Percentiles rank a stretch among this genome's conserved stretches.
These are phyloP conservation scores for Agrotis clavis DNA, from an alignment of 2,888 invertebrate genomes.

Conservation along the genomic window DNA sequence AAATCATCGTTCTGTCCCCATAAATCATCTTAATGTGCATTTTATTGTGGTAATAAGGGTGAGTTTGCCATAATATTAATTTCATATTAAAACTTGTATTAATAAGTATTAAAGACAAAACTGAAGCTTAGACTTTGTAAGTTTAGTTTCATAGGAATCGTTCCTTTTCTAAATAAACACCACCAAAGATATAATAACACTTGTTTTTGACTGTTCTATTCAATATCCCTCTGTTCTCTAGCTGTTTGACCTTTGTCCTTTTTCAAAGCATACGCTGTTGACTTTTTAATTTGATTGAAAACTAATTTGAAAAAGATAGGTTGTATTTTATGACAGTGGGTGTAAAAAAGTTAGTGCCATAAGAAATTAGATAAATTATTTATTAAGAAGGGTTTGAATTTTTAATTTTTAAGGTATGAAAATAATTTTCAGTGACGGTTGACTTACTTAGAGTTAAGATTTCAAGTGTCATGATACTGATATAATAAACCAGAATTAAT, in stretches of 20 bases:
- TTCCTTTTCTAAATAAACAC: no score
- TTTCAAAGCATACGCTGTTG: constrained; percentile 2
- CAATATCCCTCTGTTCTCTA: not conserved
- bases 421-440: constrained; percentile 3
- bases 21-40: no score
- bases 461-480: not conserved
- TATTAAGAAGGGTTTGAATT: not conserved
- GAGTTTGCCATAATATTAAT: no score
- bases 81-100: no score
- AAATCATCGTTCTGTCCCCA: no score
- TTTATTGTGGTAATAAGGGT: no score
- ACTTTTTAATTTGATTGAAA: constrained; percentile 27
- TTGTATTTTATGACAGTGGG: constrained; percentile 4
- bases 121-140: no score
- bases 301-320: constrained; percentile 8
- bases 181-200: no score
- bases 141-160: no score
- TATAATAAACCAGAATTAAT: not conserved
- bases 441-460: not conserved
- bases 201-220: no score
- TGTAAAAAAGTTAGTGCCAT: not conserved
- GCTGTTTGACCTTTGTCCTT: constrained; percentile 17
- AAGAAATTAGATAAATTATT: not conserved
- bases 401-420: not conserved
- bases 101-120: no score